Percentiles rank a stretch among this genome's conserved stretches.
Evolutionary conservation across 2,888 invertebrate species (phyloP).

Genomic region (Chymomyza procnemis): DNA sequence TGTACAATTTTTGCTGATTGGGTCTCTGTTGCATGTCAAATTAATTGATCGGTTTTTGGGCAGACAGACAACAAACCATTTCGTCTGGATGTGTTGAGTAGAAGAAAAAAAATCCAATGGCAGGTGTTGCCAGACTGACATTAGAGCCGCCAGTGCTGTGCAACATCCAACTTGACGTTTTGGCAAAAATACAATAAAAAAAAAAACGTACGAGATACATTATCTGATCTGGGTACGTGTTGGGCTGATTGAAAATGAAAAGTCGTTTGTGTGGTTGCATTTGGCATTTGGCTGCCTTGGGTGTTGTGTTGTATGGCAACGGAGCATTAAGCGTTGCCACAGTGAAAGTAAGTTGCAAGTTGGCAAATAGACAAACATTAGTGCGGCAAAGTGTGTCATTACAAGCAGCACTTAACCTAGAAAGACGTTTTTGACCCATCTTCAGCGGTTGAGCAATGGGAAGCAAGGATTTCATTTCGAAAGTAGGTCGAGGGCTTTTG

Average conservation of each 20-base stretch:
- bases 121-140: slow-evolving; percentile 60
- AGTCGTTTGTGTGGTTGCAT: slow-evolving; percentile 30
- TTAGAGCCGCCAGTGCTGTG: slow-evolving; percentile 4
- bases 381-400: not conserved
- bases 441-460: not conserved
- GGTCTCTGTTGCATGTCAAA: slow-evolving; percentile 58
- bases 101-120: slow-evolving; percentile 39
- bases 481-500: not conserved
- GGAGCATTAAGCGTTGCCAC: not conserved
- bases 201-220: slow-evolving; percentile 5
- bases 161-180: slow-evolving; percentile 17
- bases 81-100: slow-evolving; percentile 43
- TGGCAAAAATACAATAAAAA: not conserved
- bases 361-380: not conserved
- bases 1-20: slow-evolving; percentile 5
- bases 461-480: not conserved
- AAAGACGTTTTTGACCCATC: not conserved
- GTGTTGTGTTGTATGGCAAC: not conserved
- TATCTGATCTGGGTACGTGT: slow-evolving; percentile 46
- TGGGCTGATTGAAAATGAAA: slow-evolving; percentile 59
- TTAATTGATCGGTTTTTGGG: slow-evolving; percentile 54
- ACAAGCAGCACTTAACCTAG: not conserved
- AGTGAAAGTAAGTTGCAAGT: not conserved
- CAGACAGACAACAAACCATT: slow-evolving; percentile 13
- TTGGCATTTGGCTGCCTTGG: not conserved